These are phyloP conservation scores for Hemitrygon akajei DNA, from an alignment of 2,797 vertebrate genomes.

Conservation along the genomic window DNA sequence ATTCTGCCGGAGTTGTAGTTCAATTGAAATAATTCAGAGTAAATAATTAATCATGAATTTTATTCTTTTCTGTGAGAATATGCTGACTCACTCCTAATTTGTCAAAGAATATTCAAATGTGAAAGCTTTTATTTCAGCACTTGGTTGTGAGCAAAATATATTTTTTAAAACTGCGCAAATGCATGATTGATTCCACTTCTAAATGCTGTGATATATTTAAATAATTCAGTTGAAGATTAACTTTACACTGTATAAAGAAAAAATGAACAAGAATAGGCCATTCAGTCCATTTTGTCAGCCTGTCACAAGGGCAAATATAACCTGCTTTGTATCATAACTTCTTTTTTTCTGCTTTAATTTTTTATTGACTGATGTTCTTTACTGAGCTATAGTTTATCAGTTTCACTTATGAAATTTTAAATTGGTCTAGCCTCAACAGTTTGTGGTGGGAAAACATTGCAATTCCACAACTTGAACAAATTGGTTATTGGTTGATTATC, in stretches of 20 bases:
- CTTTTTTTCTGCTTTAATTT: background rate
- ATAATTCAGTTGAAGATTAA: background rate
- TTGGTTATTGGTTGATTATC: background rate
- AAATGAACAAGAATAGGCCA: background rate
- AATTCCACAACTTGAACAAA: background rate
- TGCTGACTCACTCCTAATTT: background rate
- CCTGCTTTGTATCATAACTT: background rate
- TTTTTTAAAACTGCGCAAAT: background rate
- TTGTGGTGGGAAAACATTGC: background rate
- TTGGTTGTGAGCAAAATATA: background rate
- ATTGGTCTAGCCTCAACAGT: background rate
- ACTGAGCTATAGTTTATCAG: background rate
- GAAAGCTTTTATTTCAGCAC: background rate
- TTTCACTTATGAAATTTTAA: constrained; percentile 2
- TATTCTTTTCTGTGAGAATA: background rate
- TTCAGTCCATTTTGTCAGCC: background rate
- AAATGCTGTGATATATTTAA: background rate
- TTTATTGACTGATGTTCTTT: background rate
- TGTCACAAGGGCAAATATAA: background rate
- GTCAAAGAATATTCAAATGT: background rate
- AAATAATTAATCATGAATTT: background rate
- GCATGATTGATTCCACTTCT: background rate
- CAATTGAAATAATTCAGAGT: background rate
- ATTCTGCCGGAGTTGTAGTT: constrained; percentile 2
- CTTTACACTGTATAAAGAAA: background rate